phyloP scores from a whole-genome alignment of 2,888 invertebrate species.

The Drosophila falleni region DNA sequence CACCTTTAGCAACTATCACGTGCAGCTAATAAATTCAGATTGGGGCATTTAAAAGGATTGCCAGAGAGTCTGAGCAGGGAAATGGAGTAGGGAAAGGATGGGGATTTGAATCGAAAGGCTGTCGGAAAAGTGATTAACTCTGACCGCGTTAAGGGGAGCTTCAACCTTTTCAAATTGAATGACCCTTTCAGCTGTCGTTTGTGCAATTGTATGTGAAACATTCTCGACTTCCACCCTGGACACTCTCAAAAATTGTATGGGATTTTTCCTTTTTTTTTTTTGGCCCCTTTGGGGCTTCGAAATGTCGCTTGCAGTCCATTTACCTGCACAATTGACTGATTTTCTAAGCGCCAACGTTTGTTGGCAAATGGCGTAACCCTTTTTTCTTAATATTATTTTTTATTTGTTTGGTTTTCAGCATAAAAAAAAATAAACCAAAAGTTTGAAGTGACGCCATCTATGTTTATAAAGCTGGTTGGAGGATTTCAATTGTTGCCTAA shows the following conservation, averaged over 20 bases:
- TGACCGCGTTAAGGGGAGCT: constrained; percentile 45
- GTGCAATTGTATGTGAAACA: constrained; percentile 76
- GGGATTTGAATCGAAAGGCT: constrained; percentile 46
- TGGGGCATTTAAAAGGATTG: constrained; percentile 69
- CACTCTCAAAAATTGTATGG: constrained; percentile 33
- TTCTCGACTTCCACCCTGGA: constrained; percentile 58
- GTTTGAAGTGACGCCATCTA: constrained; percentile 34
- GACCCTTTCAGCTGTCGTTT: constrained; percentile 46
- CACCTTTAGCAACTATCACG: constrained; percentile 78
- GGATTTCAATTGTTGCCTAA: constrained; percentile 34
- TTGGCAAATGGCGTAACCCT: constrained; percentile 27
- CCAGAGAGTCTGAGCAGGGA: constrained; percentile 6
- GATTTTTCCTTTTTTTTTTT: constrained; percentile 18
- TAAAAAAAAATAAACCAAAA: constrained; percentile 1
- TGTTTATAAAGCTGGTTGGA: constrained; percentile 19
- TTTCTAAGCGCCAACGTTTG: constrained; percentile 74
- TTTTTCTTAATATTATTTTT: constrained; percentile 30
- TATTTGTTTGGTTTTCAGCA: constrained; percentile 28
- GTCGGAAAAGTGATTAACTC: constrained; percentile 83
- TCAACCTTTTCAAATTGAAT: constrained; percentile 55
- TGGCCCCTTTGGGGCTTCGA: constrained; percentile 37
- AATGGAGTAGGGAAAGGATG: background rate
- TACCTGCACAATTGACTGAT: constrained; percentile 85
- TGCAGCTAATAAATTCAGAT: constrained; percentile 82
- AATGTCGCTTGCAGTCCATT: constrained; percentile 83